Evolutionary conservation across 2,113 vertebrate genomes (phyloP).

Genomic region (Daubentonia madagascariensis): DNA sequence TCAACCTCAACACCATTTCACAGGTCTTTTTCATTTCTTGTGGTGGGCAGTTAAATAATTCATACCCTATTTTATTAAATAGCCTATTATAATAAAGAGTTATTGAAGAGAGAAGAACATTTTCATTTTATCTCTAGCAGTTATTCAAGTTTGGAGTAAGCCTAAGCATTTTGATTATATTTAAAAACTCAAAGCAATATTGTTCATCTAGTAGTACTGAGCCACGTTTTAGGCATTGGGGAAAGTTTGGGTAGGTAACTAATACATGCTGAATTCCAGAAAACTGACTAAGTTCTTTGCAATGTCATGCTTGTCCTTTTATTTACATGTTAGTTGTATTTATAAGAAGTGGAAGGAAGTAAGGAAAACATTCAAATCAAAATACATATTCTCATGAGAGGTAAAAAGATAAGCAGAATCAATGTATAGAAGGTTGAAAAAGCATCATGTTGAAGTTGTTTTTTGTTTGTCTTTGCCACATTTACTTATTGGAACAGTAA

Average conservation of each 20-base stretch:
- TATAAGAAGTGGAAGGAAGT: not conserved
- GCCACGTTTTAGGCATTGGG: not conserved
- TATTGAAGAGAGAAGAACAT: conserved; percentile 38
- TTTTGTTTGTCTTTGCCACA: not conserved
- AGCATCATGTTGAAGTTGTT: not conserved
- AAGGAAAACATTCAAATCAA: not conserved
- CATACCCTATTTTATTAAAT: conserved; percentile 49
- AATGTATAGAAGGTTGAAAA: not conserved
- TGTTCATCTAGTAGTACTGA: not conserved
- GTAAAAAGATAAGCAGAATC: not conserved
- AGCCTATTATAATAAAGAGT: conserved; percentile 46
- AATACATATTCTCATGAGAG: not conserved
- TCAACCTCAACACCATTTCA: conserved; percentile 34
- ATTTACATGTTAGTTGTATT: not conserved
- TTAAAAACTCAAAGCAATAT: conserved; percentile 32
- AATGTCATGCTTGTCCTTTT: not conserved
- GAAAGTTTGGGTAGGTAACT: not conserved
- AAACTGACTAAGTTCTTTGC: not conserved
- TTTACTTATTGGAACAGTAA: not conserved
- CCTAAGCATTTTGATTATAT: conserved; percentile 29
- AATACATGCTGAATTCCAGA: not conserved
- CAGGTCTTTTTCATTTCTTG: conserved; percentile 52
- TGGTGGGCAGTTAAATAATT: conserved; percentile 57
- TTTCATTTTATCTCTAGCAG: not conserved
- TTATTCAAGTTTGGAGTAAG: conserved; percentile 48